A percentile compares a stretch with the other conserved stretches of the same genome.
These are phyloP conservation scores for Cryptosula pallasiana DNA, from an alignment of 2,888 invertebrate species.

Conservation along the genomic window DNA sequence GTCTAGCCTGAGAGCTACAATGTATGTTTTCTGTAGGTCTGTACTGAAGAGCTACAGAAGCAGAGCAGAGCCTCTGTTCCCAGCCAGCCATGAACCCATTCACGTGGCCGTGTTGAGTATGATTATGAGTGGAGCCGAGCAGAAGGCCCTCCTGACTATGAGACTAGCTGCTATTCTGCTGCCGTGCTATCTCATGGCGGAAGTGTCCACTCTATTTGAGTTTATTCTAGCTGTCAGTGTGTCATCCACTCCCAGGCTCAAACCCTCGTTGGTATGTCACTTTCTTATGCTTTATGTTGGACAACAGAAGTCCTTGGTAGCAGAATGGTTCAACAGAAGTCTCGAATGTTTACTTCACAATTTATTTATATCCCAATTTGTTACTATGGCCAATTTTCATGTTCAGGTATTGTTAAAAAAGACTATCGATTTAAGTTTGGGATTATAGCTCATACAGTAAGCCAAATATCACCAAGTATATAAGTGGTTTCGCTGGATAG, in stretches of 20 bases:
- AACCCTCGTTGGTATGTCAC: not conserved
- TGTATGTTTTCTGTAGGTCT: slow-evolving; percentile 8
- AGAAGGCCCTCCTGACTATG: not conserved
- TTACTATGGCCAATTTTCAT: no score
- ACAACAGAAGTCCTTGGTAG: no score
- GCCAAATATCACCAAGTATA: no score
- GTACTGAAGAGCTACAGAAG: not conserved
- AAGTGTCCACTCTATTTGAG: not conserved
- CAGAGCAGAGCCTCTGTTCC: not conserved
- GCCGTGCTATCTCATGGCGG: slow-evolving; percentile 12
- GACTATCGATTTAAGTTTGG: no score
- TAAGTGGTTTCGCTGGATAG: no score
- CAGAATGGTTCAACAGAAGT: no score
- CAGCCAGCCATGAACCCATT: not conserved
- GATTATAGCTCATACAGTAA: no score
- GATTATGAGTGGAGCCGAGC: not conserved
- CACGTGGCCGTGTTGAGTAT: not conserved
- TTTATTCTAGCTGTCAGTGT: not conserved
- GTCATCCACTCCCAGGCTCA: not conserved
- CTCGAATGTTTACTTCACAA: no score
- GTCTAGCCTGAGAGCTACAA: no score
- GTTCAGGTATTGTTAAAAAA: no score
- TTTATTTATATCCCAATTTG: no score
- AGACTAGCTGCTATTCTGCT: slow-evolving; percentile 7
- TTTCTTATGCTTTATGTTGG: no score